These are phyloP conservation scores for Botrylloides violaceus DNA, from an alignment of 23 tunicate genomes.

Conservation along the genomic window DNA sequence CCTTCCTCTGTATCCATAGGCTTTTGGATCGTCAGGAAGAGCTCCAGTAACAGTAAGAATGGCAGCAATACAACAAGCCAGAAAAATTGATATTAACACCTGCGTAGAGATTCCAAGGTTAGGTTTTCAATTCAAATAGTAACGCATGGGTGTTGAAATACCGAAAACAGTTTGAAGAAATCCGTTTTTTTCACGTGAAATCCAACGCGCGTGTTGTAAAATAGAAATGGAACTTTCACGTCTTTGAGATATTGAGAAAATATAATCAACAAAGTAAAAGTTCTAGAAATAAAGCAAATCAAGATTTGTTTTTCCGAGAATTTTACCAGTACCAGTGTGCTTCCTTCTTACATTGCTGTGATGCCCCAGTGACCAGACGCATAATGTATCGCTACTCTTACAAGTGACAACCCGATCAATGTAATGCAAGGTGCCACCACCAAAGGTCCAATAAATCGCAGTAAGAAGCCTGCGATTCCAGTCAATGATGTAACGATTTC, in stretches of 20 bases:
- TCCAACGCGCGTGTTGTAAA: slow-evolving; percentile 15
- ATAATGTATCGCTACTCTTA: slow-evolving; percentile 29
- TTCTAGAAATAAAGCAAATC: slow-evolving; percentile 24
- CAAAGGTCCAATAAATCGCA: slow-evolving; percentile 58
- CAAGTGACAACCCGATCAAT: slow-evolving; percentile 60
- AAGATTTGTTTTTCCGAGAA: neutral
- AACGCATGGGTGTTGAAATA: slow-evolving; percentile 5
- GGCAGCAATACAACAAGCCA: slow-evolving; percentile 18
- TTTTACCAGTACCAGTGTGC: neutral
- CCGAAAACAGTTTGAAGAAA: slow-evolving; percentile 63
- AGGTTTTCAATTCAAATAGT: neutral
- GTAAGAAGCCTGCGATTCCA: slow-evolving; percentile 49
- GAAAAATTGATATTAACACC: slow-evolving; percentile 23
- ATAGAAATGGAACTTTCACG: slow-evolving; percentile 29
- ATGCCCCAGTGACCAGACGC: slow-evolving; percentile 63
- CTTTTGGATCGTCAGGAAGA: slow-evolving; percentile 28
- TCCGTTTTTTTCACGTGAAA: slow-evolving; percentile 18
- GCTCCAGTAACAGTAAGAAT: slow-evolving; percentile 26
- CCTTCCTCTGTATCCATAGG: slow-evolving; percentile 22
- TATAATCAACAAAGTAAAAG: slow-evolving; percentile 25
- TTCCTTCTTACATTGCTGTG: slow-evolving; percentile 41
- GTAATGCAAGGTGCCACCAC: slow-evolving; percentile 58
- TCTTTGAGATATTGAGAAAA: slow-evolving; percentile 50
- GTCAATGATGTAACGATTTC: slow-evolving; percentile 55
- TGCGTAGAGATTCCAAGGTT: neutral